Evolutionary conservation across 2,113 vertebrate genomes (phyloP).

Genomic region (Tichodroma muraria): DNA sequence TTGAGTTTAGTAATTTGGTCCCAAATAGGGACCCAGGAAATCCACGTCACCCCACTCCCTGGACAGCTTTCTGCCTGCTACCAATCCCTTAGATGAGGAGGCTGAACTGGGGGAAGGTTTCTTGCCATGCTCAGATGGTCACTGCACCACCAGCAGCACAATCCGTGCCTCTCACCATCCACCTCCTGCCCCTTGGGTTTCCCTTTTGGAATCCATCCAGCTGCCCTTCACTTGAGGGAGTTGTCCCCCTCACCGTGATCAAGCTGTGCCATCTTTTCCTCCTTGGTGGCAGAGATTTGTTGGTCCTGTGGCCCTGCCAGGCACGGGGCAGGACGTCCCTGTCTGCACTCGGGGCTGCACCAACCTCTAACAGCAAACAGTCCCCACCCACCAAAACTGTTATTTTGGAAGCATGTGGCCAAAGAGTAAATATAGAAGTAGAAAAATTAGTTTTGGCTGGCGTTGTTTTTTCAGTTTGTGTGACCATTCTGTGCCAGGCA

Average conservation of each 20-base stretch:
- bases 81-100: neutral
- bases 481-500: neutral
- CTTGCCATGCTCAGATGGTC: neutral
- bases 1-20: neutral
- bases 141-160: neutral
- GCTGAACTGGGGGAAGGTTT: neutral
- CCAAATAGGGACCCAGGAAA: neutral
- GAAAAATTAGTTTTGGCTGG: neutral
- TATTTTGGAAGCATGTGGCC: neutral
- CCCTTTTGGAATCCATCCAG: neutral
- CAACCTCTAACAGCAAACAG: neutral
- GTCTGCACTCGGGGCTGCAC: accelerated
- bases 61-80: neutral
- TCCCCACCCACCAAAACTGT: neutral
- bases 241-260: neutral
- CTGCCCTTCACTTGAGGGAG: neutral
- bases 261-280: neutral
- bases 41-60: neutral
- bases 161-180: neutral
- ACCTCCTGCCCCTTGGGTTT: neutral
- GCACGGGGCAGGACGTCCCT: neutral
- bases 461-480: accelerated
- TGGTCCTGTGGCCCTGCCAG: neutral
- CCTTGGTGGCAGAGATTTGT: neutral
- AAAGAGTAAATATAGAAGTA: neutral